Evolutionary conservation across 2,113 vertebrate species (phyloP), one percentile per base, ranked within the genome.

Genomic region (Crotophaga sulcirostris): DNA sequence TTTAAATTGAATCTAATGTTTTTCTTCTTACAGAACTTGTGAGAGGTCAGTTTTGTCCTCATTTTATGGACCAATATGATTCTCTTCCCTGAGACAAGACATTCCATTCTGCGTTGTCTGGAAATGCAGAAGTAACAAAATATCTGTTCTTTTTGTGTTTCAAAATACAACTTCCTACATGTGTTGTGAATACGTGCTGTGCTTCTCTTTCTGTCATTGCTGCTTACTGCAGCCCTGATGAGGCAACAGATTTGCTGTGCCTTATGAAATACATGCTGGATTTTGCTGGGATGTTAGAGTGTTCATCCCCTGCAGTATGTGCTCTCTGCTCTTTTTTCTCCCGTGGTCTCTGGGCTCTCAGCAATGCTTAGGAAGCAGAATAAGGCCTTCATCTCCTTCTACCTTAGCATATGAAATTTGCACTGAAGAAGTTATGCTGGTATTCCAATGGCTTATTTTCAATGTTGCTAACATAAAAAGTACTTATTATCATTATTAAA

Each of bases 301-400:
- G 8, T 77, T 84, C 40, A n/a, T 3, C 5, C 7, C 19, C n/a
- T 5, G 2, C 7, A 66, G 7, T 24, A 76, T 31, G 25, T 62
- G 63, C 13, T 76, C 31, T 44, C n/a, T 58, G 18, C 19, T 52
- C 33, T 24, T 89, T 52, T 38, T 62, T 12, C n/a, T 19, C 3
- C 12, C 0, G 0, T 45, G 55, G 45, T 13, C 28, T 59, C 16
- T 1, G 8, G 45, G 16, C 2, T 51, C 3, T 76, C 51, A 87
- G 13, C 14, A 84, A 38, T 4, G 7, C 1, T 7, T 28, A 31
- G 25, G 45, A 44, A 56, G 78, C 16, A 11, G 42, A 55, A 29
- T 33, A n/a, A 2, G 3, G 16, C 26, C 5, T 6, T 26, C 33
- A 44, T 14, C 28, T 42, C 11, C 28, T 73, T 63, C 23, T 87